Evolutionary conservation across 2,113 vertebrate species (phyloP), one percentile per base, ranked within the genome.

Genomic region (Hystrix cristata): DNA sequence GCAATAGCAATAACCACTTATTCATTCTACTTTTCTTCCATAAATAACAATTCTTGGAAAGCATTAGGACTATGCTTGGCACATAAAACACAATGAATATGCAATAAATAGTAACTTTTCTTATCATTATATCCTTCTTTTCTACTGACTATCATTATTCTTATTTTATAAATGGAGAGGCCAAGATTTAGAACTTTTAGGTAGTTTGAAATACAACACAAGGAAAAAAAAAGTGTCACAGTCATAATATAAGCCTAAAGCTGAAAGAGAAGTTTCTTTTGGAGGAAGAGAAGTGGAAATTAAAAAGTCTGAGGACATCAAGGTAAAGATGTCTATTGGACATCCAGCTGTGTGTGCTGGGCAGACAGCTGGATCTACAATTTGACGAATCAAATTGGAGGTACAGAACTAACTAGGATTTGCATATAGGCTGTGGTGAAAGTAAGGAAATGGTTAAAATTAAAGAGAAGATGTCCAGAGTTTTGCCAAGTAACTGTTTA

Each of bases 161-260:
- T 93, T 74, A 83, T 80, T 92, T 94, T 79, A 87, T 78, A 95
- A 83, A 82, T 89, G 51, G 83, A 90, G 23, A 83, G 95, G 76
- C 64, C 84, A 12, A 81, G 29, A 89, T 80, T 59, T 92, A 88
- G 72, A 29, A 86, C 29, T 51, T 76, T 67, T 43, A 62, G 8
- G 10, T 43, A 76, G 94, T 59, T 55, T 97, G 29, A 67, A 90
- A 80, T n/a, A 87, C 21, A 84, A 51, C 18, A 85, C 31, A 87
- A 72, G 87, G 59, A 5, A 48, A 78, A 78, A 53, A 82, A 74
- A 95, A 79, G 57, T 71, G 5, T 79, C 55, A 81, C 84, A 95
- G 48, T 85, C 51, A 78, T 0, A 0, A 71, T 57, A 34, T 51
- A 71, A 82, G 53, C 55, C 23, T n/a, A 78, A 87, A 23, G 21